These are phyloP conservation scores for Saguinus midas DNA, from an alignment of 2,113 vertebrate species.

Conservation along the genomic window DNA sequence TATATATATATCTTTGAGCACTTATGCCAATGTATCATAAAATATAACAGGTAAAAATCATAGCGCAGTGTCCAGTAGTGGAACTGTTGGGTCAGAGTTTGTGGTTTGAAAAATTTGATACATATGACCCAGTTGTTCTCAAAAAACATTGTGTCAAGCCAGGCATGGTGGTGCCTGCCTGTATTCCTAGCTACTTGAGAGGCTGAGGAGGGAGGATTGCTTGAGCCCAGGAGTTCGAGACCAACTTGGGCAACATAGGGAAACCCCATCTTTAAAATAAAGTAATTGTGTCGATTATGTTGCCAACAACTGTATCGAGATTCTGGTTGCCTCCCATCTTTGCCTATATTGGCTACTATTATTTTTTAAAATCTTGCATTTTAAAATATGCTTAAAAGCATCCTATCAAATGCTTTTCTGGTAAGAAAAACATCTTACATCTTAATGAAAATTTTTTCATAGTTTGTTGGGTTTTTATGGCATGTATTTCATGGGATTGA, in stretches of 20 bases:
- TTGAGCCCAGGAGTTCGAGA: neutral
- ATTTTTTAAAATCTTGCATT: neutral
- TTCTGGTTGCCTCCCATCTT: neutral
- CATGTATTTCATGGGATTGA: neutral
- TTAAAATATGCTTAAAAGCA: neutral
- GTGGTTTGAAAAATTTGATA: slow-evolving; percentile 15
- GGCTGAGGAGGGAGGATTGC: neutral
- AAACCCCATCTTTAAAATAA: neutral
- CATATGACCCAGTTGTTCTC: neutral
- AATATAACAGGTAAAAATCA: neutral
- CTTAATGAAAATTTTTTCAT: neutral
- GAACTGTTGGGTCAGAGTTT: neutral
- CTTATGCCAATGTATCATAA: neutral
- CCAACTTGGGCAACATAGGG: neutral
- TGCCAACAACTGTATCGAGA: neutral
- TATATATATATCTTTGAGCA: neutral
- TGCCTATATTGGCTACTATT: neutral
- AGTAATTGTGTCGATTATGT: neutral
- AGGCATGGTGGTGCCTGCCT: neutral
- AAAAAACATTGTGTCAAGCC: neutral
- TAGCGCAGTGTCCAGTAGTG: neutral
- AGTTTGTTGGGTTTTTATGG: neutral
- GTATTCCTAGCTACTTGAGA: neutral
- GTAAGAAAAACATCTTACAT: neutral
- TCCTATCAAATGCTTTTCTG: no score